Percentiles rank a stretch among this genome's conserved stretches.
These are phyloP conservation scores for Pimpla rufipes DNA, from an alignment of 2,888 invertebrate genomes.

Conservation along the genomic window DNA sequence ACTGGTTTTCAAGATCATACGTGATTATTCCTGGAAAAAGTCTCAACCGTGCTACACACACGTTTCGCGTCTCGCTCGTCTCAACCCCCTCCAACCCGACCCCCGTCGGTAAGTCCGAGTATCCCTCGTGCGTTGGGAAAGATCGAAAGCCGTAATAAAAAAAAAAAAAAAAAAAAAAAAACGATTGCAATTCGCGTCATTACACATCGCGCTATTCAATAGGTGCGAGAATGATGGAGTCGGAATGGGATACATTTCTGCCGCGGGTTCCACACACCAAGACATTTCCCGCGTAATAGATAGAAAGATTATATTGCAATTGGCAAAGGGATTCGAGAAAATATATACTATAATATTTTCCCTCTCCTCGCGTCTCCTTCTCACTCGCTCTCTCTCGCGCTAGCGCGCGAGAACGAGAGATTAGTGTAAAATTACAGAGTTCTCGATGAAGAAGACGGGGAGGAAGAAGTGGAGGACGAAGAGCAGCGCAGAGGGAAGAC, in stretches of 20 bases:
- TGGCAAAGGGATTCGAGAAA: constrained; percentile 76
- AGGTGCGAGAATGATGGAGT: constrained; percentile 48
- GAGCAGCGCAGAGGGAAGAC: constrained; percentile 72
- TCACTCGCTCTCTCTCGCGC: no score
- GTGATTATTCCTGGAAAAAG: constrained; percentile 49
- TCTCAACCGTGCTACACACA: constrained; percentile 5
- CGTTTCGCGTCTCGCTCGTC: constrained; percentile 34
- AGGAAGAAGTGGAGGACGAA: constrained; percentile 80
- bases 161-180: constrained; percentile 32
- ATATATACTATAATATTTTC: constrained; percentile 75
- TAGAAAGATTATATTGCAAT: constrained; percentile 83
- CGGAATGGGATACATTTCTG: constrained; percentile 38
- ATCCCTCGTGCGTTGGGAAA: no score
- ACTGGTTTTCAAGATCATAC: constrained; percentile 68
- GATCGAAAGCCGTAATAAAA: neutral
- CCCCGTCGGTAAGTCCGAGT: no score
- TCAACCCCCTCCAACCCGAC: no score
- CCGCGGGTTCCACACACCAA: neutral
- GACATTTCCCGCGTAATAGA: constrained; percentile 76
- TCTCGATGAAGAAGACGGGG: constrained; percentile 68
- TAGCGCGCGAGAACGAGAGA: constrained; percentile 72
- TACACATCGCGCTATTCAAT: constrained; percentile 48
- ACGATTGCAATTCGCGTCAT: constrained; percentile 56
- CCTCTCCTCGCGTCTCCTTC: constrained; percentile 61
- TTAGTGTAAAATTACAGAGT: constrained; percentile 83